Percentiles rank a stretch among this genome's conserved stretches.
Evolutionary conservation across 2,888 invertebrate genomes (phyloP).

Genomic region (Atethmia centrago): DNA sequence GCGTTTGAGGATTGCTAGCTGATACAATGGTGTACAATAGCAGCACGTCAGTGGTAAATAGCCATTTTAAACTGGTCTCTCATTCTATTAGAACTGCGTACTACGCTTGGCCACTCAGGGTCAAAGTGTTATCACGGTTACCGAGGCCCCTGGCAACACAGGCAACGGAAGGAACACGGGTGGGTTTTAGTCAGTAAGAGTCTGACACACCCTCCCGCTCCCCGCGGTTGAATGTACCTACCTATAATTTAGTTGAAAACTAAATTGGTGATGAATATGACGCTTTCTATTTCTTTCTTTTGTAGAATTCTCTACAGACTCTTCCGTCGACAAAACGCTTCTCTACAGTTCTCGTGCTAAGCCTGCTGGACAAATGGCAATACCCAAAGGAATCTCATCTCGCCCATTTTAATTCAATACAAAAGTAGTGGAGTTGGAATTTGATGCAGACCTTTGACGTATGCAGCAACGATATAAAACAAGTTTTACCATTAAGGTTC

Average conservation of each 20-base stretch:
- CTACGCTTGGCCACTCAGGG: no score
- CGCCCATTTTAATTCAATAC: not conserved
- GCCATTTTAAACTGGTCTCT: not conserved
- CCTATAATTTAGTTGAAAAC: not conserved
- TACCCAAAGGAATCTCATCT: not conserved
- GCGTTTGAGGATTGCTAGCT: not conserved
- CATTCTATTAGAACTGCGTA: no score
- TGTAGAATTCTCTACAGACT: no score
- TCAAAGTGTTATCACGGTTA: no score
- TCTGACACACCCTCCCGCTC: no score
- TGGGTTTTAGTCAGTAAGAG: no score
- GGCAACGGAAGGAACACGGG: no score
- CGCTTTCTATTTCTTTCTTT: no score
- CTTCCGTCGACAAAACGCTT: no score
- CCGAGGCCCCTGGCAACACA: no score
- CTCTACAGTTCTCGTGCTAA: no score
- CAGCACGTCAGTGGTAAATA: not conserved
- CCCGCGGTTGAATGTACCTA: not conserved
- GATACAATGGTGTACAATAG: not conserved
- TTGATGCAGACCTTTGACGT: constrained; percentile 8
- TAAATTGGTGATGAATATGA: not conserved
- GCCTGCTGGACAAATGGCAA: not conserved
- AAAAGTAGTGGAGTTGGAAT: constrained; percentile 2
- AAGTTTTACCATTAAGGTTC: not conserved
- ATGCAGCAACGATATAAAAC: not conserved